Base-by-base conservation (phyloP, 2,113 vertebrate genomes). In the Platycercus adscitus region DNA sequence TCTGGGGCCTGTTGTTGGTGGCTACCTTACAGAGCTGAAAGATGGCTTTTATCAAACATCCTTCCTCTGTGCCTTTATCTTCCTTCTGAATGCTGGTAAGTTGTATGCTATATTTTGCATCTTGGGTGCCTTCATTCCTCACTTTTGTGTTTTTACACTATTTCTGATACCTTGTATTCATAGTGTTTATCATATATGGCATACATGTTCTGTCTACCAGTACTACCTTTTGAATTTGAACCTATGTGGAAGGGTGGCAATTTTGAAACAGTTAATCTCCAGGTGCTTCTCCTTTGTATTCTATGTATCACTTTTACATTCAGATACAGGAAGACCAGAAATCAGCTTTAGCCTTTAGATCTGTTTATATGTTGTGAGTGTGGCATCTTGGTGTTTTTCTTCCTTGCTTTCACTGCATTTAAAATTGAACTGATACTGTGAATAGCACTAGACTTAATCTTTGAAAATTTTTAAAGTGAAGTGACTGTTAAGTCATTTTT, bases 71-170 rank as follows among this genome's bases (percentile, higher is more conserved):
- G 98, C 98, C 23, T 97, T 97, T 46, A 98, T 99, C 96, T 99
- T 99, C 89, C 72, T 99, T n/a, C 89, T 99, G 64, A 99, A 99
- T 86, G 98, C 99, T 83, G 99, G 99, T 99, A 94, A 82, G 98
- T 95, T 80, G 28, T 14, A 33, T 19, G 24, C 29, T 20, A 7
- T 50, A 10, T 79, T 80, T 81, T 86, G 39, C 18, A 23, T 50
- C 46, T 80, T 39, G 37, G 5, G 7, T 52, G 49, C 24, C 28
- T 75, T 86, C 29, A 3, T 63, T 84, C 29, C 19, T 52, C 28
- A 2, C 25, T 66, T 66, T 18, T n/a, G 8, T 52, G 5, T 2
- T 72, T 84, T 92, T 64, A 28, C 64, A 17, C 26, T 10, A 8
- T 71, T 35, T 79, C 17, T 71, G 61, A 26, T 63, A 53, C 25